phyloP scores from a whole-genome alignment of 1,140 invertebrate genomes.

The Nasonia giraulti region DNA sequence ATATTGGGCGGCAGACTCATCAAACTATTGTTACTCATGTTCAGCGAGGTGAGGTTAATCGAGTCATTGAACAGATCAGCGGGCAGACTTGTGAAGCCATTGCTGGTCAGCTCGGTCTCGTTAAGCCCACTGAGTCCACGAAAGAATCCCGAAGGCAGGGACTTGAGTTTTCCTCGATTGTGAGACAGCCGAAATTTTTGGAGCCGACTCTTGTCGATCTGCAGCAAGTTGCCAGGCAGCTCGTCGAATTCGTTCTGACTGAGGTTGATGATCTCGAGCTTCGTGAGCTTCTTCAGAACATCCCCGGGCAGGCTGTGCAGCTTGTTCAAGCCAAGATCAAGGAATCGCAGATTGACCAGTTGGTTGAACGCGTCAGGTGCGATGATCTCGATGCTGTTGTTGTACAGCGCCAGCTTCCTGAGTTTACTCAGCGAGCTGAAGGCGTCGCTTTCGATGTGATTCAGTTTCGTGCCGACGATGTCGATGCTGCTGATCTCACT shows the following conservation, averaged over 20 bases:
- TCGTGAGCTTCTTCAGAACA: slow-evolving; percentile 76
- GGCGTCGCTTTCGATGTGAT: not conserved
- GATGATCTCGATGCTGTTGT: not conserved
- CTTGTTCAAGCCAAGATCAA: not conserved
- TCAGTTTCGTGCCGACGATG: not conserved
- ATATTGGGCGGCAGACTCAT: slow-evolving; percentile 21
- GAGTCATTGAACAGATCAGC: slow-evolving; percentile 32
- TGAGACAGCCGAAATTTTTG: slow-evolving; percentile 52
- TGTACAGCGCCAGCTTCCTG: not conserved
- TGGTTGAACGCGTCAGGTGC: not conserved
- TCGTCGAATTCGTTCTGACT: slow-evolving; percentile 62
- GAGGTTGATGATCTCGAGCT: slow-evolving; percentile 74
- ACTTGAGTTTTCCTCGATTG: slow-evolving; percentile 75
- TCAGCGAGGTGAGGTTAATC: slow-evolving; percentile 30
- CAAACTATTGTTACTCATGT: slow-evolving; percentile 42
- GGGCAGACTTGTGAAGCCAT: slow-evolving; percentile 66
- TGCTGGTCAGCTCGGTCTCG: slow-evolving; percentile 72
- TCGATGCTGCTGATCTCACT: not conserved
- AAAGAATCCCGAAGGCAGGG: slow-evolving; percentile 76
- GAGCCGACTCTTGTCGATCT: slow-evolving; percentile 14
- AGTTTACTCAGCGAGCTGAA: slow-evolving; percentile 53
- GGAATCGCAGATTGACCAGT: not conserved
- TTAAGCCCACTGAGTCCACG: slow-evolving; percentile 75
- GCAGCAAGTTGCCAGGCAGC: slow-evolving; percentile 50
- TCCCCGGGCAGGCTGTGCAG: slow-evolving; percentile 69